A percentile compares a stretch with the other conserved stretches of the same genome.
Conservation (phyloP, 2,797 vertebrate species). For the Eupleurogrammus muticus region DNA sequence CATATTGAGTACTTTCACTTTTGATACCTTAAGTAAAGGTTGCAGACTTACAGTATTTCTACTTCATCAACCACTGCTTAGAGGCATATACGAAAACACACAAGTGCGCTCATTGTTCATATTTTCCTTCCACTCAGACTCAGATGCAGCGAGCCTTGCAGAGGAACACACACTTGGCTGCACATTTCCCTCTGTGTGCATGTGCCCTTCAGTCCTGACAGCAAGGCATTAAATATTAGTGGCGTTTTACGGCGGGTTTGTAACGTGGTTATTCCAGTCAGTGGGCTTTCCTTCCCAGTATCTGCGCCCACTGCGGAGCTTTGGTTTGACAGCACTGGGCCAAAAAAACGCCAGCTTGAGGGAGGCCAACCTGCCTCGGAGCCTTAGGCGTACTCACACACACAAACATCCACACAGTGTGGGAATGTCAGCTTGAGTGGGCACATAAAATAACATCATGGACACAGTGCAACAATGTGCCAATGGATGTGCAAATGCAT, state of each 20-base stretch:
- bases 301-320: constrained; percentile 43
- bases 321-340: constrained; percentile 57
- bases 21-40: too few species aligned
- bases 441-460: constrained; percentile 15
- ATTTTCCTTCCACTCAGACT: constrained; percentile 45
- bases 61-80: neutral
- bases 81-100: constrained; percentile 27
- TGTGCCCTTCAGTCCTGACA: constrained; percentile 73
- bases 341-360: constrained; percentile 50
- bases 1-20: too few species aligned
- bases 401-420: constrained; percentile 1
- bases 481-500: neutral
- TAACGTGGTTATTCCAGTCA: constrained; percentile 78
- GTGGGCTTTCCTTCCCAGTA: constrained; percentile 49
- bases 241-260: constrained; percentile 70
- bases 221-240: constrained; percentile 78
- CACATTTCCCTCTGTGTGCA: constrained; percentile 59
- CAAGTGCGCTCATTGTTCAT: constrained; percentile 16
- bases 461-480: constrained; percentile 11
- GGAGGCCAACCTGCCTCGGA: constrained; percentile 33
- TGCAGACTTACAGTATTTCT: too few species aligned
- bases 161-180: constrained; percentile 65
- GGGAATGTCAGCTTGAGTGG: constrained; percentile 23
- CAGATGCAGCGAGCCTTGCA: constrained; percentile 52
- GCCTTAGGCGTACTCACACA: constrained; percentile 14